A percentile compares a stretch with the other conserved stretches of the same genome.
These are phyloP conservation scores for Caenorhabditis angaria DNA, from an alignment of 2,888 invertebrate genomes.

Conservation along the genomic window DNA sequence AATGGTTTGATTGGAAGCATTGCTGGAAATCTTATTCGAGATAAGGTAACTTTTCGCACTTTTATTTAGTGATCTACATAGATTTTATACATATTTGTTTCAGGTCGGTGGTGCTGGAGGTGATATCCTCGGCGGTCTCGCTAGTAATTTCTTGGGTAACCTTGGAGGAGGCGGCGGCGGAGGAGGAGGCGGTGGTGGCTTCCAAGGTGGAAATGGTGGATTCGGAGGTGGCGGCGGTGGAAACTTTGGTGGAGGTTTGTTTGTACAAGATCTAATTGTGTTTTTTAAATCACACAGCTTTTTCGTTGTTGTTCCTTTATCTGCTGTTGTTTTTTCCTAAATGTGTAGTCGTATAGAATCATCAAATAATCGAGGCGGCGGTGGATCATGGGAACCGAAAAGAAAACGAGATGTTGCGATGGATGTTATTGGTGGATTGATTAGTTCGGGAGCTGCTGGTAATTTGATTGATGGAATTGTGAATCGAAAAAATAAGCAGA, in stretches of 20 bases:
- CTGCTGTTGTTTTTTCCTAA: conserved; percentile 6
- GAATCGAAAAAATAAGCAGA: conserved; percentile 29
- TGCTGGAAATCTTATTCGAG: conserved; percentile 67
- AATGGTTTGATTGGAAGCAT: conserved; percentile 69
- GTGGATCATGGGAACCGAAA: conserved; percentile 24
- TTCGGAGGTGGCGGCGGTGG: conserved; percentile 29
- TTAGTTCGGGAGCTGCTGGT: conserved; percentile 20
- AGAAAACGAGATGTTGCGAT: conserved; percentile 53
- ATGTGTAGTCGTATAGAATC: conserved; percentile 9
- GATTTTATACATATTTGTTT: conserved; percentile 4
- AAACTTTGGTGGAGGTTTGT: conserved; percentile 1
- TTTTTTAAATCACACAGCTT: not conserved
- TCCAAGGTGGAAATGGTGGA: conserved; percentile 55
- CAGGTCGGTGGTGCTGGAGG: conserved; percentile 62
- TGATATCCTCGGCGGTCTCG: conserved; percentile 65
- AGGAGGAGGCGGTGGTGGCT: conserved; percentile 46
- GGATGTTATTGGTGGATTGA: conserved; percentile 51
- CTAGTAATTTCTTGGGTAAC: conserved; percentile 64
- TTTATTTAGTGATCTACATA: not conserved
- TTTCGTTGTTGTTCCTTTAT: not conserved
- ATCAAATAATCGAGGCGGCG: conserved; percentile 26
- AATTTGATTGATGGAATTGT: conserved; percentile 36
- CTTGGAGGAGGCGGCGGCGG: conserved; percentile 54
- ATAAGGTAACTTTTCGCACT: conserved; percentile 51
- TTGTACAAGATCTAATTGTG: not conserved